Evolutionary conservation across 2,797 vertebrate species (phyloP), one percentile per base, ranked within the genome.

Genomic region (Sternarchorhynchus goeldii): DNA sequence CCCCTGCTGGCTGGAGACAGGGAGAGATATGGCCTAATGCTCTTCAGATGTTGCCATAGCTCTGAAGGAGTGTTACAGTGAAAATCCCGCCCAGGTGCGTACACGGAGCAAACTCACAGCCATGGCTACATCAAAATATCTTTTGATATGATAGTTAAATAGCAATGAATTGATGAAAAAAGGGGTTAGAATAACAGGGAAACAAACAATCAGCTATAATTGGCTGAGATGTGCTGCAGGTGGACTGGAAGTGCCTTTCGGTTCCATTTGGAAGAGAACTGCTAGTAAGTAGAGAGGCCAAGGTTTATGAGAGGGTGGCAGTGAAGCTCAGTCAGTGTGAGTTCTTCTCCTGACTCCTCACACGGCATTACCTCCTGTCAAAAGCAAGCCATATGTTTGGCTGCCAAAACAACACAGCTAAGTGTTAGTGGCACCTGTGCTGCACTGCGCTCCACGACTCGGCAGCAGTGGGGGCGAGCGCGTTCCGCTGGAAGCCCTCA

Each of bases 361-460:
- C 56, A 56, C 31, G 55, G 50, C 56, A 55, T 6, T 1, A 20
- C 29, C 29, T 41, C 50, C 53, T 31, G 31, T 55, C 20, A 66
- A 50, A 53, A 34, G 65, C 63, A 29, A 39, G 45, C 25, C 20
- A 55, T 25, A 69, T 31, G 58, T 21, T 45, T 34, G 45, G 10
- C 25, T 83, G 81, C 81, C 78, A 85, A 75, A 73, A 65, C 65
- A 76, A 50, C 66, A 70, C 59, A 17, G 18, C 12, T 50, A 50
- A 68, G 64, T n/a, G 31, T 50, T 69, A 71, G 79, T 64, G 73
- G 66, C 82, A 87, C 81, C 81, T 84, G 83, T 78, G 78, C 79
- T 66, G 55, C 59, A 20, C 68, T 74, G 41, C 41, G 10, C 41
- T 69, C 58, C 70, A 75, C 60, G 53, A 73, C 82, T 58, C 10